phyloP scores from a whole-genome alignment of 1,140 invertebrate genomes.

The Bombus pyrosoma region DNA sequence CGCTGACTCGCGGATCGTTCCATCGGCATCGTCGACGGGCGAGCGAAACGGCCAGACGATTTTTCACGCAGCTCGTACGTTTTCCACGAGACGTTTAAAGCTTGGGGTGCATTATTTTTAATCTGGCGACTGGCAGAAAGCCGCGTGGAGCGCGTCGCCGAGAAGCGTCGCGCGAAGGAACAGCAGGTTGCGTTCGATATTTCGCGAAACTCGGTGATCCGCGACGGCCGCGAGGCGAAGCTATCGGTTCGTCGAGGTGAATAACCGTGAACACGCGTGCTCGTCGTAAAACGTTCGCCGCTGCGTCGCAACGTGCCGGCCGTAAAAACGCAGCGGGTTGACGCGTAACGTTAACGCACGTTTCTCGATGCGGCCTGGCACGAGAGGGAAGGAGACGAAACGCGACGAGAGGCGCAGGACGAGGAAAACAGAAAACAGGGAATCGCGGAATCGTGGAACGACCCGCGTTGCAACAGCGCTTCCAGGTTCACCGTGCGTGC shows the following conservation, averaged over 20 bases:
- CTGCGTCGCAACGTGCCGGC: no score
- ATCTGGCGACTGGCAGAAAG: neutral
- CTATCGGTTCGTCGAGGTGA: slow-evolving; percentile 13
- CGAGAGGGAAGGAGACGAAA: neutral
- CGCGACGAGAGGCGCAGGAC: neutral
- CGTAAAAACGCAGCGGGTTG: neutral
- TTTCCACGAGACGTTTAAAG: neutral
- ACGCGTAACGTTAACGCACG: slow-evolving; percentile 12
- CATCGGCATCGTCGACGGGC: no score
- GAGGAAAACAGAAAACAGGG: neutral
- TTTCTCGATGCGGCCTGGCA: neutral
- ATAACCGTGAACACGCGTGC: slow-evolving; percentile 29
- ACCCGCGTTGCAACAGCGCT: neutral
- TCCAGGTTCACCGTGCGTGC: slow-evolving; percentile 2
- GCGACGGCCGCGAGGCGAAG: no score
- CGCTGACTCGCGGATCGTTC: no score
- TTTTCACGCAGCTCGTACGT: neutral
- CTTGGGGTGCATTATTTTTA: slow-evolving; percentile 6
- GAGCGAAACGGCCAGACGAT: neutral
- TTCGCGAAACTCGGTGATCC: slow-evolving; percentile 10
- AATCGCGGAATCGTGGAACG: slow-evolving; percentile 17
- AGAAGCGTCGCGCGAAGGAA: neutral
- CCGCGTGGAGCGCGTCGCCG: no score
- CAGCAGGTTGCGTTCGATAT: neutral
- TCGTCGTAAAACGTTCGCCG: slow-evolving; percentile 8